These are phyloP conservation scores for Plagiodera versicolora DNA, from an alignment of 2,888 invertebrate genomes.

Conservation along the genomic window DNA sequence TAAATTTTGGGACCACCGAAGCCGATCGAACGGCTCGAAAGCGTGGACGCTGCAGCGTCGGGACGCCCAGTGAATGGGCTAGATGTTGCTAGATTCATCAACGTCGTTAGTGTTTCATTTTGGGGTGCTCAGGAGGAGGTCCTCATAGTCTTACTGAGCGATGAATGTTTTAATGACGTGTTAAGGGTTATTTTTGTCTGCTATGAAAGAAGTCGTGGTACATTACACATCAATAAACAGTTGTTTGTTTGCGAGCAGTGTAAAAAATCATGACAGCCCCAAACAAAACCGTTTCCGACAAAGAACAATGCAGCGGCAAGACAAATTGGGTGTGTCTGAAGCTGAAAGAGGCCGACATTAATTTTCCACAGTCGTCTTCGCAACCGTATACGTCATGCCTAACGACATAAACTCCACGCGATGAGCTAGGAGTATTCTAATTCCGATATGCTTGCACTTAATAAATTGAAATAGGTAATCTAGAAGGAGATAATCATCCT, in stretches of 20 bases:
- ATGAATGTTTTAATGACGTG: too few relatives aligned
- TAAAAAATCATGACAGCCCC: neutral
- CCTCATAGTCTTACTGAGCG: too few relatives aligned
- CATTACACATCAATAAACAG: neutral
- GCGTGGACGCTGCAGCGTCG: conserved; percentile 33
- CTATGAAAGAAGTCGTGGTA: neutral
- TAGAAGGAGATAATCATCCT: neutral
- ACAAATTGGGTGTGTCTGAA: neutral
- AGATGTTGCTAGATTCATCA: conserved; percentile 22
- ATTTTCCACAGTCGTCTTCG: conserved; percentile 1
- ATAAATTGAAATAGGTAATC: conserved; percentile 16
- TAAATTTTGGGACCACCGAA: conserved; percentile 19
- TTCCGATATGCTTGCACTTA: conserved; percentile 19
- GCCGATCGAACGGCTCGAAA: conserved; percentile 38
- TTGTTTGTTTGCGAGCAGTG: neutral
- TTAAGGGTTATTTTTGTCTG: too few relatives aligned
- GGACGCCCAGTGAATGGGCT: conserved; percentile 38
- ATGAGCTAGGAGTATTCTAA: conserved; percentile 13
- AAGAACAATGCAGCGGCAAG: neutral
- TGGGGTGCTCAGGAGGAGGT: too few relatives aligned
- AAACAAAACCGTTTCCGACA: neutral
- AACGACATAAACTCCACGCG: conserved; percentile 15
- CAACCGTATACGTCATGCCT: conserved; percentile 12
- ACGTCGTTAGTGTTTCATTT: conserved; percentile 17
- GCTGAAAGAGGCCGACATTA: conserved; percentile 3